Base-by-base conservation (phyloP, 2,113 vertebrate genomes). In the Cebidichthys violaceus region DNA sequence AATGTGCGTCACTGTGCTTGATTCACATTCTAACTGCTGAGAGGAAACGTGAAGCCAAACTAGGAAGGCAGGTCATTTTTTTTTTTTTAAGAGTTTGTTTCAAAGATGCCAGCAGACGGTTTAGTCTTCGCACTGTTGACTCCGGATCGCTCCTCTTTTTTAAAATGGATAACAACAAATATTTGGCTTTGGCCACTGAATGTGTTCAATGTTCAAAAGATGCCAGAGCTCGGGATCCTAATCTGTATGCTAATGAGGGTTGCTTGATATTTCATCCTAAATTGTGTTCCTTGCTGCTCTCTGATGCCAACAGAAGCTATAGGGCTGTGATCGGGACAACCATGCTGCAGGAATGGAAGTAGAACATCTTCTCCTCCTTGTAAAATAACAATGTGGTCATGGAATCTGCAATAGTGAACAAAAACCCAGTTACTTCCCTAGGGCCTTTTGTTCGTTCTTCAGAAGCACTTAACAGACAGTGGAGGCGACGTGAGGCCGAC, bases 241-340 rank as follows among this genome's bases (percentile, higher is more conserved):
- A 81, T 88, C 70, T 77, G 67, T 85, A 88, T 88, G 82, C 84
- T 87, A 85, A 90, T 90, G 68, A 86, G 59, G 1, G 5, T 62
- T 62, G 70, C 85, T 90, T 88, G 79, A 88, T 86, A 83, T 86
- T 85, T 85, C 67, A 84, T 84, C 84, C 83, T 71, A 61, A 88
- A 54, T 79, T 67, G 57, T 43, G 33, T 39, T 76, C 71, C 59
- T 74, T 31, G 37, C 61, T 75, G 76, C 70, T 78, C 66, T 81
- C 66, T 81, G 77, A 70, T 83, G 73, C 70, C 79, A 79, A 41
- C 62, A 65, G 43, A 61, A 73, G 83, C 64, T 75, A 54, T 10
- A n/a, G 35, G 79, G 47, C 86, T 76, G 70, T 60, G 77, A 84
- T 70, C 57, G 57, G 59, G 33, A 78, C 41, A 61, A 54, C 3